phyloP scores from a whole-genome alignment of 2,888 invertebrate genomes.

The Monopis laevigella region DNA sequence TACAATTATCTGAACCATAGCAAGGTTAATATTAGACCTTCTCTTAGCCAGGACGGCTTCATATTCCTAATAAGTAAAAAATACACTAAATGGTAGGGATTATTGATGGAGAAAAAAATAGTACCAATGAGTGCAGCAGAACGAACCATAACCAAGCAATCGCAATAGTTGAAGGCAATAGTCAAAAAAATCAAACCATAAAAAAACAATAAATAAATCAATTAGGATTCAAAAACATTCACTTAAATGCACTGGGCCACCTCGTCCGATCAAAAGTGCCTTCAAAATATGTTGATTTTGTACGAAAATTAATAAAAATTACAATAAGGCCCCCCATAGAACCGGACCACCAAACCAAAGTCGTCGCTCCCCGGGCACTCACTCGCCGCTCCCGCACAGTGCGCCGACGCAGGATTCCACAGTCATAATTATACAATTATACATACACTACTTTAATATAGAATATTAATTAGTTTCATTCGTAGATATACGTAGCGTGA shows the following conservation, averaged over 20 bases:
- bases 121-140: no score
- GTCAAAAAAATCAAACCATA: conserved; percentile 18
- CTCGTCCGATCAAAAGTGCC: conserved; percentile 96
- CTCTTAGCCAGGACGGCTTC: no score
- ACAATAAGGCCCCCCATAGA: conserved; percentile 89
- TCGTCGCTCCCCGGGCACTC: conserved; percentile 45
- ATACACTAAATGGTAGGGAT: no score
- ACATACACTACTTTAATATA: conserved; percentile 63
- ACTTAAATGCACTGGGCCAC: conserved; percentile 86
- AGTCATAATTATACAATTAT: conserved; percentile 44
- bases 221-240: conserved; percentile 40
- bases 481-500: conserved; percentile 62
- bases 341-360: conserved; percentile 77
- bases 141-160: conserved; percentile 61
- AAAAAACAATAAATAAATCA: conserved; percentile 23
- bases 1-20: no score
- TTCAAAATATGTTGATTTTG: conserved; percentile 87
- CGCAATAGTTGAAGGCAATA: conserved; percentile 84
- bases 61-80: no score
- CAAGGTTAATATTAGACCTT: no score
- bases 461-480: conserved; percentile 66
- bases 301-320: conserved; percentile 82
- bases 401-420: conserved; percentile 36
- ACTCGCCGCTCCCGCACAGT: conserved; percentile 29
- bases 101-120: no score